Conservation (phyloP, 23 tunicate genomes). For the Ascidia mentula region DNA sequence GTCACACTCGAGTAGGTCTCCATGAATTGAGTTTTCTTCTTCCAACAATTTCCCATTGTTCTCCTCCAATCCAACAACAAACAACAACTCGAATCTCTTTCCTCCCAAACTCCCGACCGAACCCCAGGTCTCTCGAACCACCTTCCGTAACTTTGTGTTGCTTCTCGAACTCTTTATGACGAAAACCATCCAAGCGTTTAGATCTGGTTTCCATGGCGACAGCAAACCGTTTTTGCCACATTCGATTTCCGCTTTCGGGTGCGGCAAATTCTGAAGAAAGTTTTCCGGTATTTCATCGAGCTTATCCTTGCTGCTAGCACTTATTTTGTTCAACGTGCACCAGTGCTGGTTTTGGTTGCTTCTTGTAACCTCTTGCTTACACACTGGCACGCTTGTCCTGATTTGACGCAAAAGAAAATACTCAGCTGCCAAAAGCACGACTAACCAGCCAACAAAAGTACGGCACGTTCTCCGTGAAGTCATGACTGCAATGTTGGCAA, state of each 20-base stretch:
- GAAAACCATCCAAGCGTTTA: not conserved
- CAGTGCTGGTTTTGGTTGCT: too few relatives aligned
- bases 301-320: too few relatives aligned
- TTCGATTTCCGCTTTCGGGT: not conserved
- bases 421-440: too few relatives aligned
- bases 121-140: not conserved
- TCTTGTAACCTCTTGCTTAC: too few relatives aligned
- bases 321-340: too few relatives aligned
- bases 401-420: too few relatives aligned
- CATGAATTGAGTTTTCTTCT: not conserved
- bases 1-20: not conserved
- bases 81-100: not conserved
- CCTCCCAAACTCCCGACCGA: not conserved
- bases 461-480: too few relatives aligned
- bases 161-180: not conserved
- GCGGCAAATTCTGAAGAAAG: not conserved
- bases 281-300: not conserved
- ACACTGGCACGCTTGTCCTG: too few relatives aligned
- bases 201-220: constrained; percentile 4
- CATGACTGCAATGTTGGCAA: too few relatives aligned
- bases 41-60: not conserved
- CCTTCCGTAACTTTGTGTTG: not conserved
- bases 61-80: not conserved
- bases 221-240: not conserved
- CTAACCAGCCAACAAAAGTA: too few relatives aligned